Conservation (phyloP, 2,113 vertebrate genomes). For the Chrysochloris asiatica region DNA sequence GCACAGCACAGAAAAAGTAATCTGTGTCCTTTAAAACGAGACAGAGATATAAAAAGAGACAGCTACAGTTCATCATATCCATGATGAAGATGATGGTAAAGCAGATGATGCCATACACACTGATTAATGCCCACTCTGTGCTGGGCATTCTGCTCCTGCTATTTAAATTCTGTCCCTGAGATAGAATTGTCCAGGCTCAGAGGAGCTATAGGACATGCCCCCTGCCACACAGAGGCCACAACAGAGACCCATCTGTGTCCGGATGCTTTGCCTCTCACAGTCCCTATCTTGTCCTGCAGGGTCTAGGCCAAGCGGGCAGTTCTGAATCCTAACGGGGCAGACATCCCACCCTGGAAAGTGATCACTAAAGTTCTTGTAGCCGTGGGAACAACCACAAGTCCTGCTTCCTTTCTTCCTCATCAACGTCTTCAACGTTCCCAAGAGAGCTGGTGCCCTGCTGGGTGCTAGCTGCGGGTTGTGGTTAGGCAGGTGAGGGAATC, state of each 20-base stretch:
- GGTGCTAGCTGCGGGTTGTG: neutral
- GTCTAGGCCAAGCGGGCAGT: neutral
- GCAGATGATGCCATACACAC: neutral
- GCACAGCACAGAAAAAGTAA: too few relatives aligned
- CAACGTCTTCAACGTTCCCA: neutral
- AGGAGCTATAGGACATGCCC: neutral
- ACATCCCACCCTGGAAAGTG: neutral
- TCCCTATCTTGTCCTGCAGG: neutral
- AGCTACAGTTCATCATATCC: too few relatives aligned
- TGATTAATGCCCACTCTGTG: neutral
- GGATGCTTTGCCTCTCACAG: neutral
- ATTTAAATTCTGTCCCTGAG: neutral
- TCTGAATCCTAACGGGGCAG: neutral
- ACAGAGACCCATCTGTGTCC: neutral
- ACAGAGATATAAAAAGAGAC: too few relatives aligned
- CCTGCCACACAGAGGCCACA: neutral
- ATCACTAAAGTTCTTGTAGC: neutral
- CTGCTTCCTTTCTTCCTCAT: neutral
- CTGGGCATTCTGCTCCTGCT: neutral
- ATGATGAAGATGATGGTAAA: neutral
- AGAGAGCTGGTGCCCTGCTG: neutral
- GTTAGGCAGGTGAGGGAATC: slow-evolving; percentile 1
- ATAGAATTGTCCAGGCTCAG: neutral
- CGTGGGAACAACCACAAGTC: neutral
- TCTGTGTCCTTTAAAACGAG: too few relatives aligned